These are phyloP conservation scores for Sebastes flavidus DNA, from an alignment of 2,797 vertebrate genomes.

Conservation along the genomic window DNA sequence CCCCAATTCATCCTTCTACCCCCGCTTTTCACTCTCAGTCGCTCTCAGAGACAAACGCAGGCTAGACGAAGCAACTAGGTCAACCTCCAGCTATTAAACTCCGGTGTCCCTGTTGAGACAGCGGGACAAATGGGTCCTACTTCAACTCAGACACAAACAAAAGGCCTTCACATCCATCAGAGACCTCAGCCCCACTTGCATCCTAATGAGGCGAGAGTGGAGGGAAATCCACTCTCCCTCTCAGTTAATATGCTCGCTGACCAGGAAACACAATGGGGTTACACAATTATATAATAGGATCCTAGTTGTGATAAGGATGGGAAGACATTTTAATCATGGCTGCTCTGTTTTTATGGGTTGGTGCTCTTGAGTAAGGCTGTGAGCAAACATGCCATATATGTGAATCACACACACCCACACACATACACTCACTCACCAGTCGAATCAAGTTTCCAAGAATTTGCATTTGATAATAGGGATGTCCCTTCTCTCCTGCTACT, in stretches of 20 bases:
- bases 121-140: conserved; percentile 59
- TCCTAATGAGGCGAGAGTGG: conserved; percentile 61
- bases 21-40: conserved; percentile 38
- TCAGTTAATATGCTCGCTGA: conserved; percentile 39
- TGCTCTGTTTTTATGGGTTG: neutral
- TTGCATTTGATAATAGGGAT: conserved; percentile 48
- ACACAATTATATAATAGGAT: conserved; percentile 1
- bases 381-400: neutral
- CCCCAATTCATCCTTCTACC: conserved; percentile 27
- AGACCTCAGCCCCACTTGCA: conserved; percentile 54
- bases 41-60: conserved; percentile 42
- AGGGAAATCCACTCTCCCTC: conserved; percentile 7
- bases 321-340: conserved; percentile 14
- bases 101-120: conserved; percentile 49
- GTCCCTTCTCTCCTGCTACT: conserved; percentile 28
- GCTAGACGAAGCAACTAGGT: conserved; percentile 66
- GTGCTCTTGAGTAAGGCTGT: neutral
- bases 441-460: conserved; percentile 5
- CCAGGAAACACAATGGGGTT: conserved; percentile 49
- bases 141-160: conserved; percentile 58
- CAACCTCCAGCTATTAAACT: conserved; percentile 60
- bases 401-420: neutral
- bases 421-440: neutral
- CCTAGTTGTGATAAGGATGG: conserved; percentile 4
- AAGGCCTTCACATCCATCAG: conserved; percentile 53